A percentile compares a stretch with the other conserved stretches of the same genome.
Conservation (phyloP, 1,140 invertebrate genomes). For the Goniozus legneri region DNA sequence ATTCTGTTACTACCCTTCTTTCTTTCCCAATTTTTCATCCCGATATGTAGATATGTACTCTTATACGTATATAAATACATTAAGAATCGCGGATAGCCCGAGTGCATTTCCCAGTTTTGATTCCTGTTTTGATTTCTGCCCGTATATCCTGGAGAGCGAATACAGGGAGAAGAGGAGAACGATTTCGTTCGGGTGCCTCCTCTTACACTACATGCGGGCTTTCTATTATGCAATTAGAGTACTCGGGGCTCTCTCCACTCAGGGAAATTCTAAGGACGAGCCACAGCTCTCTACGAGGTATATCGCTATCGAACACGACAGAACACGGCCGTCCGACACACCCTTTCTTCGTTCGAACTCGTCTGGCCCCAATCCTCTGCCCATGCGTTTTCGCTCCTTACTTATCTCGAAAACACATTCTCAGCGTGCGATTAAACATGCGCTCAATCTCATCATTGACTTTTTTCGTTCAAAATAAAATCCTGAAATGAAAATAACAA, state of each 20-base stretch:
- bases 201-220: constrained; percentile 45
- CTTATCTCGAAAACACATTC: constrained; percentile 46
- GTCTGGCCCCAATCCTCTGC: constrained; percentile 36
- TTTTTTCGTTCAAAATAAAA: too few species aligned
- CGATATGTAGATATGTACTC: too few species aligned
- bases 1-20: too few species aligned
- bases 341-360: constrained; percentile 54
- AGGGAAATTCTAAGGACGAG: constrained; percentile 47
- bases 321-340: constrained; percentile 53
- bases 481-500: too few species aligned
- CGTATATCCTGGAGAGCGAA: constrained; percentile 13
- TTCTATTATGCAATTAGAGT: constrained; percentile 53
- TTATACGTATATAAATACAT: too few species aligned
- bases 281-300: constrained; percentile 44
- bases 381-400: constrained; percentile 35
- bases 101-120: constrained; percentile 10
- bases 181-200: constrained; percentile 24
- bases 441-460: too few species aligned
- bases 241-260: too few species aligned
- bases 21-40: too few species aligned
- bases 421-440: too few species aligned
- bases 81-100: too few species aligned
- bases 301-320: constrained; percentile 54
- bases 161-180: constrained; percentile 22
- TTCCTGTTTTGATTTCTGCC: constrained; percentile 23